Evolutionary conservation across 1,140 invertebrate species (phyloP).

Genomic region (Eufriesea mexicana): DNA sequence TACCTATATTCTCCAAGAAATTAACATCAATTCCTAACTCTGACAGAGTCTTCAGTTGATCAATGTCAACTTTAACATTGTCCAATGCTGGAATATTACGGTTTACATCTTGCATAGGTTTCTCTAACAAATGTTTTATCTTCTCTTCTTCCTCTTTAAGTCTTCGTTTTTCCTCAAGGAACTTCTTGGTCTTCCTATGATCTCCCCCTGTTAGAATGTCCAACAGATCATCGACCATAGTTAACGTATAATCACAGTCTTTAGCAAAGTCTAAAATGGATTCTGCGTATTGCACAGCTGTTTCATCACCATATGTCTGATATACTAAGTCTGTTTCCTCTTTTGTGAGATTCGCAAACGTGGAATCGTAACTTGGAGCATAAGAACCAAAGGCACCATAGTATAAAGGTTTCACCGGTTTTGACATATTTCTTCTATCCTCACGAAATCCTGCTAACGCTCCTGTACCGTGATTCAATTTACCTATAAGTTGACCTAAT

Average conservation of each 20-base stretch:
- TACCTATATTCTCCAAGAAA: slow-evolving; percentile 90
- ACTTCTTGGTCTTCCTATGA: slow-evolving; percentile 89
- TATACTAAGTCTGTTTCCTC: slow-evolving; percentile 96
- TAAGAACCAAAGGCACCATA: slow-evolving; percentile 98
- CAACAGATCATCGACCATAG: slow-evolving; percentile 92
- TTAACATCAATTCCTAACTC: slow-evolving; percentile 93
- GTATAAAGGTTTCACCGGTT: slow-evolving; percentile 94
- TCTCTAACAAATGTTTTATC: slow-evolving; percentile 83
- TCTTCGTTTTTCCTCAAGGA: slow-evolving; percentile 85
- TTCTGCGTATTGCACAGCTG: slow-evolving; percentile 93
- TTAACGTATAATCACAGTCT: slow-evolving; percentile 91
- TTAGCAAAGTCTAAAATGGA: slow-evolving; percentile 93
- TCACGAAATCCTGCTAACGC: slow-evolving; percentile 89
- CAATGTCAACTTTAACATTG: slow-evolving; percentile 88
- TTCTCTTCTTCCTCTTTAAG: slow-evolving; percentile 86
- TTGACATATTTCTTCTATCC: slow-evolving; percentile 93
- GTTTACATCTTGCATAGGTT: slow-evolving; percentile 80
- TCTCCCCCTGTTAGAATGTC: slow-evolving; percentile 93
- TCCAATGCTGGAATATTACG: slow-evolving; percentile 81
- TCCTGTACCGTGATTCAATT: slow-evolving; percentile 91
- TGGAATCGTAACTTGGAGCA: slow-evolving; percentile 97
- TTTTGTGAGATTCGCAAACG: slow-evolving; percentile 95
- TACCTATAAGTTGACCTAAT: slow-evolving; percentile 91
- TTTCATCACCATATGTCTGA: slow-evolving; percentile 95
- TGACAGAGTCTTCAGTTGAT: slow-evolving; percentile 87